Base-by-base conservation (phyloP, 1,140 invertebrate species). In the Sminthurinus signatus region DNA sequence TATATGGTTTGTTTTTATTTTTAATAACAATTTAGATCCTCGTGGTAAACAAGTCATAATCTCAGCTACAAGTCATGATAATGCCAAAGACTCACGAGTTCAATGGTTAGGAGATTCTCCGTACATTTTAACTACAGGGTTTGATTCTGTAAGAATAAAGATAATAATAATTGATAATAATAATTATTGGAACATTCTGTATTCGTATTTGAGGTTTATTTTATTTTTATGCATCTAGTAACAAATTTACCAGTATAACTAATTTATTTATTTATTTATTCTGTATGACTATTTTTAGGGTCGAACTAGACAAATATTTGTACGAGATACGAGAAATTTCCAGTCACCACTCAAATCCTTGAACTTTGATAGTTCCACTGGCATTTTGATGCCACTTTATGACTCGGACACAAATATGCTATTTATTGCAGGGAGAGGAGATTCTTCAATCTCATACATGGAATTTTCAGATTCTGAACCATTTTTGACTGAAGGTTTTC, bases 401-500 rank as follows among this genome's bases (percentile, higher is more conserved):
- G 93, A 96, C 80, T 77, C 87, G 36, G 93, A 96, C 71, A 96
- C 93, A 25, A 88, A 89, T 68, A 94, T 96, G 92, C 80, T 96
- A 23, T 96, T 96, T 77, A 77, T 96, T 39, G 88, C 88, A 71
- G 92, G 91, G n/a, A 94, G 96, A 80, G 90, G 88, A 10, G 91
- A 93, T 73, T 89, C 88, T 0, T 90, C 89, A 0, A 91, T 93
- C 48, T 80, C 85, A 28, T 93, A 91, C 72, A 84, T 91, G 83
- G 90, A 93, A 79, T 82, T 93, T 0, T 85, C 82, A 31, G 88
- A 92, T n/a, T 74, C 73, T 71, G 89, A 93, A 73, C 90, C 90
- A 1, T 89, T 84, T 75, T 75, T 93, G 1, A 86, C 88, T 60
- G 90, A 93, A 77, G 90, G 90, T 36, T 82, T 88, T 62, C 80